Evolutionary conservation across 2,888 invertebrate genomes (phyloP), one percentile per base, ranked within the genome.

Genomic region (Aleiodes leptofemur): DNA sequence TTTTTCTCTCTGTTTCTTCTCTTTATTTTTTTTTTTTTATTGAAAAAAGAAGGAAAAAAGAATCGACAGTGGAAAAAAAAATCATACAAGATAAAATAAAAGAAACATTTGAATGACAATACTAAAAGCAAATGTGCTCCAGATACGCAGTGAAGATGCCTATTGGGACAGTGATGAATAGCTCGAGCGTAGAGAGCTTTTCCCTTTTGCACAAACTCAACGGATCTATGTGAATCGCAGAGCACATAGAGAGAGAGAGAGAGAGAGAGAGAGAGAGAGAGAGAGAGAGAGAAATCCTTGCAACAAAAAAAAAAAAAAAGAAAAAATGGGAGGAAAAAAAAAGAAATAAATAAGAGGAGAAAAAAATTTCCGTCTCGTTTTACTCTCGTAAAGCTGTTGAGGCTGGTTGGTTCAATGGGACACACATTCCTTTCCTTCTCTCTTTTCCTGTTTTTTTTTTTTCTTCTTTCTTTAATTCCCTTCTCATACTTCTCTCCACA

Each of bases 91-190:
- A 64, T 64, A 9, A 48, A 64, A 70, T 57, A n/a, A 55, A 70
- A 43, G 48, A 57, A 57, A 57, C 55, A 56, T 56, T 48, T 43
- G 29, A 70, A 70, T 57, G 56, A 43, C 55, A 69, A 69, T 69
- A 55, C 53, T 69, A 69, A 69, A 70, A 70, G 56, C 57, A 48
- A 70, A 70, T 56, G 70, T 70, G 70, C 38, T 56, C 70, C 23
- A 70, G 43, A 70, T 57, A 70, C 69, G 53, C 53, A 53, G 43
- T 64, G 64, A 48, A 64, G 64, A 64, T 48, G 38, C 43, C 43
- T 64, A 64, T 64, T 64, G 64, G 64, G 64, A 64, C 64, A 64
- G 64, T 70, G 70, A 70, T 70, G 70, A 70, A 70, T 70, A 70
- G 57, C 57, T 55, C 6, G 11, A 29, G 43, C 43, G 43, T 43